Percentiles rank a stretch among this genome's conserved stretches.
phyloP scores from a whole-genome alignment of 2,797 vertebrate genomes.

The Antrozous pallidus region DNA sequence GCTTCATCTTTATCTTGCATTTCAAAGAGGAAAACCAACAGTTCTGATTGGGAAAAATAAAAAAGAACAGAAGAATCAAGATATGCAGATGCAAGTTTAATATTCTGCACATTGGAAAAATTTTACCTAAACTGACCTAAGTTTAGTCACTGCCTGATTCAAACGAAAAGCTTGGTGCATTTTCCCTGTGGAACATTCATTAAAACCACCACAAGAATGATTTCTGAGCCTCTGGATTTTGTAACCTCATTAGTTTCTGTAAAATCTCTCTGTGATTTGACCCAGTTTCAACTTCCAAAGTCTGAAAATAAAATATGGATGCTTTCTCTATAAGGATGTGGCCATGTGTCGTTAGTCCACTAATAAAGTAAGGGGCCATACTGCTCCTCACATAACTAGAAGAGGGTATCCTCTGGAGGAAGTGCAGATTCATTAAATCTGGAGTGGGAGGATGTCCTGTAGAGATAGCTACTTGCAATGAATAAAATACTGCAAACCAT shows the following conservation, averaged over 20 bases:
- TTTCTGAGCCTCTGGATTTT: constrained; percentile 67
- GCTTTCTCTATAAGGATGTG: constrained; percentile 54
- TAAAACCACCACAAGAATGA: constrained; percentile 45
- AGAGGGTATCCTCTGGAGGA: background rate
- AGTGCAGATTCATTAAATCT: background rate
- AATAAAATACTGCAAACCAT: constrained; percentile 5
- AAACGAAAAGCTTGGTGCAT: constrained; percentile 43
- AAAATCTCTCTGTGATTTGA: constrained; percentile 66
- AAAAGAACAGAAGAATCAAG: constrained; percentile 25
- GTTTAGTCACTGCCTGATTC: constrained; percentile 42
- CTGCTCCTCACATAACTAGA: background rate
- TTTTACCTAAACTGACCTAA: constrained; percentile 54
- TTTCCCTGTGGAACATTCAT: constrained; percentile 56
- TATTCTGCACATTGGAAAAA: constrained; percentile 5
- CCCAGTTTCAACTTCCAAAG: constrained; percentile 63
- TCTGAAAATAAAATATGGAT: constrained; percentile 69
- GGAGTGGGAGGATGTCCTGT: background rate
- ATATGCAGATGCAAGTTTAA: constrained; percentile 22
- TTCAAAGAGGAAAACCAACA: constrained; percentile 40
- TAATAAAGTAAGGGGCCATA: constrained; percentile 32
- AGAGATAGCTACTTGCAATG: background rate
- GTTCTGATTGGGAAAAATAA: background rate
- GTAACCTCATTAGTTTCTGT: constrained; percentile 68
- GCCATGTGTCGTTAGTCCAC: constrained; percentile 49
- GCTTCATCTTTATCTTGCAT: background rate